Base-by-base conservation (phyloP, 2,113 vertebrate species). In the Tychaedon coryphoeus region DNA sequence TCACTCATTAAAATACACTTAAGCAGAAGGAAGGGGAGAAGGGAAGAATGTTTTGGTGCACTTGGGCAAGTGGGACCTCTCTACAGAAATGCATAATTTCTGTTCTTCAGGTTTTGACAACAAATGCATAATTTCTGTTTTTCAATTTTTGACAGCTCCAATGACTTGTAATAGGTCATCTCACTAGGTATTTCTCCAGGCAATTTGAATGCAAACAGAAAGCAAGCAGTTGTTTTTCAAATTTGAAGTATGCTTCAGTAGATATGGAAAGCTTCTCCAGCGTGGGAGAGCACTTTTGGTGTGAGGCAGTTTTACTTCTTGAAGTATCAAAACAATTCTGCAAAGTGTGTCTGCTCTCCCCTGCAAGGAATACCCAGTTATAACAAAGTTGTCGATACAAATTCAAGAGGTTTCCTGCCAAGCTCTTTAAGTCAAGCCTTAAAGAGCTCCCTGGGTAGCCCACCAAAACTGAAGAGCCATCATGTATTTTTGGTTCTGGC, bases 1-100 rank as follows among this genome's bases (percentile, higher is more conserved):
- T 31, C 29, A 86, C n/a, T 67, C 70, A 84, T 92, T 96, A 93
- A 88, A 96, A 89, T 88, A 38, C 40, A n/a, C 10, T 89, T 47
- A 66, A 76, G 51, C 28, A 26, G 24, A 88, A 69, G 64, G 45
- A 82, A 64, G 54, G 28, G 8, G 14, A 67, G 48, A 80, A 90
- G 9, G 42, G 34, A 36, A 56, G 17, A 66, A 62, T 42, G 4
- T 64, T 93, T 76, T 61, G 12, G 25, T 75, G 19, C 19, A 4
- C 53, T 86, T 50, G 60, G 23, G 13, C 40, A 48, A 74, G 43
- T 51, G 7, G 12, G 36, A 58, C 13, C 28, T 71, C 19, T 38
- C 9, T 60, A 15, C 61, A 69, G 18, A 81, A 91, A 86, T 19
- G 23, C 6, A 2, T 81, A 42, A 42, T 93, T 91, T 62, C 54